Evolutionary conservation across 2,113 vertebrate genomes (phyloP), one percentile per base, ranked within the genome.

Genomic region (Cyphomyrus discorhynchus): DNA sequence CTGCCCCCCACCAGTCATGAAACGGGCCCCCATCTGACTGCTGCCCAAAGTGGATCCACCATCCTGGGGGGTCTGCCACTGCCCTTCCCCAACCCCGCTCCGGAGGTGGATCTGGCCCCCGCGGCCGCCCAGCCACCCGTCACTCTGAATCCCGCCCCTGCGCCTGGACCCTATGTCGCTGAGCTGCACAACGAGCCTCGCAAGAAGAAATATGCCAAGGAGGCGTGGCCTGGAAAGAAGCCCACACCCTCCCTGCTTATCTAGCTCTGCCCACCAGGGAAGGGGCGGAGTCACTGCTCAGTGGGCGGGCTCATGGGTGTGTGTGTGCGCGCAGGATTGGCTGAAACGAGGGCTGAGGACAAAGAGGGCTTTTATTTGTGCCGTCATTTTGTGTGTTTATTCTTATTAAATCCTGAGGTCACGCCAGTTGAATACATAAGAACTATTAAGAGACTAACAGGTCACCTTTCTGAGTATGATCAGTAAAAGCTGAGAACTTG

Each of bases 181-280:
- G 97, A 97, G 93, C 92, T 95, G 87, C 94, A 97, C 92, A 97
- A 97, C 1, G 97, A 97, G 87, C 97, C 97, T 91, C 97, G 97
- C 94, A 98, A 98, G 94, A 98, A 98, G 94, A 98, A 98, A 87
- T 98, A 98, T 0, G 97, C 97, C 83, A 98, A 98, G 94, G 97
- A 98, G 92, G 97, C 97, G 2, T 98, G 97, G 97, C 97, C 97
- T 1, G 97, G 97, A 92, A 98, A 98, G 94, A 98, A 98, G 93
- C 97, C 97, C 6, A 97, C 97, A 39, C 97, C 97, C 3, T 97
- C 97, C 52, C 94, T 98, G 21, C 94, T 98, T 90, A 97, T 98
- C 94, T 98, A 95, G 97, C 93, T 91, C 89, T 70, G 27, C 21
- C 50, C 83, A 90, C 89, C 88, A 89, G 74, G 93, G 85, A 85